Base-by-base conservation (phyloP, 2,888 invertebrate genomes). In the Helicoverpa assulta region DNA sequence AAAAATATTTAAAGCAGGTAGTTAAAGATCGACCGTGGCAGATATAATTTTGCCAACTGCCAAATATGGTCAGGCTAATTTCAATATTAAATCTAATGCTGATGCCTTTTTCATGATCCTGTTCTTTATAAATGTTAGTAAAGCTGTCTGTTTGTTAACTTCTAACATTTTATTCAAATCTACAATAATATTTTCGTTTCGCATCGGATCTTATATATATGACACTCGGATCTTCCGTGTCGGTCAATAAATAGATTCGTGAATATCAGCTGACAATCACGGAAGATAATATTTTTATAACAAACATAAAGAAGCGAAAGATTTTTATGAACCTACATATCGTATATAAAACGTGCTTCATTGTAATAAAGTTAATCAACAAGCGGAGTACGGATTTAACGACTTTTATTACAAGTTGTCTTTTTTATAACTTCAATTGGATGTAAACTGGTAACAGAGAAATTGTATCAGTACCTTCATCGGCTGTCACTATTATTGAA, bases 171-270 rank as follows among this genome's bases (percentile, higher is more conserved):
- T 40, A 40, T 14, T 12, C 40, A 53, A 37, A 56, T 47, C 33
- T 0, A 33, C 59, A 43, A 61, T 51, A 71, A 71, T 59, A 59
- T 52, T 55, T 51, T 62, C 26, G 47, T 55, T 51, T 62, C 26
- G 52, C 33, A 58, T n/a, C 47, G 51, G 51, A 69, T 74, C 16
- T 74, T 53, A n/a, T 50, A 53, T 65, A 57, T 33, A 47, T 54
- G 12, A 47, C 12, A n/a, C 47, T n/a, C 47, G 16, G 29, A 60
- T 67, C 59, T 76, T 76, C 76, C 77, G 73, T 16, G 67, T 77
- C 62, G 29, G 0, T 52, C 40, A 56, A 64, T 10, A 76, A 77
- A 77, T 63, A 77, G 37, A 67, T 10, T 19, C 51, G 53, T 51
- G 33, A 18, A 21, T 62, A 14, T 60, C 66, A 56, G 19, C 59